Evolutionary conservation across 2,888 invertebrate genomes (phyloP), one percentile per base, ranked within the genome.

Genomic region (Catocala nupta): DNA sequence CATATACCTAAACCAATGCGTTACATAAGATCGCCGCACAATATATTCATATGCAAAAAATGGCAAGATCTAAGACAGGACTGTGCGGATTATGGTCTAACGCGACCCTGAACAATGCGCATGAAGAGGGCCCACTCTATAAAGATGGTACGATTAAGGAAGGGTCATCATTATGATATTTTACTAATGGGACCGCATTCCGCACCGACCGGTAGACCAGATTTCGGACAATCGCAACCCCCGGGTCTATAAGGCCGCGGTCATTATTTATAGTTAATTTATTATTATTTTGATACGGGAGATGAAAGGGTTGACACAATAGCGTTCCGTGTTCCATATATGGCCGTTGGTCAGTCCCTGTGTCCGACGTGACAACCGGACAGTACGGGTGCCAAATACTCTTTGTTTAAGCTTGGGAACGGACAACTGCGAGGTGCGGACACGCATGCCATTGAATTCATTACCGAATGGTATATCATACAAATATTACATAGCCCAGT

Each of bases 201-300:
- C 90, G 79, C 75, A 83, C 71, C 78, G 91, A 87, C 93, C 92
- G 86, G 93, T 93, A 90, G 81, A 89, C 89, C 90, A 83, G 91
- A 83, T 84, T 80, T 81, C 74, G 81, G 77, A 76, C 75, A 80
- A 75, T 74, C 75, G 71, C 66, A 58, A 68, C 71, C 74, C 80
- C 75, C 67, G 73, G 63, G 71, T 57, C 68, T 74, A 73, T 73
- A 80, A 80, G 82, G 75, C 78, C 80, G 72, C 71, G 80, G 77
- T 84, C 87, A 92, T 91, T 90, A 92, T 92, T 92, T 92, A 91
- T 90, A 90, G 84, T 91, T 91, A 92, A 92, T 93, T 92, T 91
- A 92, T 92, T 93, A 92, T 93, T 93, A 93, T 93, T 93, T 92
- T 91, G 92, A 93, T 93, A 92, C 87, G 87, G 76, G 88, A 86